Evolutionary conservation across 2,113 vertebrate species (phyloP).

Genomic region (Elephas maximus): DNA sequence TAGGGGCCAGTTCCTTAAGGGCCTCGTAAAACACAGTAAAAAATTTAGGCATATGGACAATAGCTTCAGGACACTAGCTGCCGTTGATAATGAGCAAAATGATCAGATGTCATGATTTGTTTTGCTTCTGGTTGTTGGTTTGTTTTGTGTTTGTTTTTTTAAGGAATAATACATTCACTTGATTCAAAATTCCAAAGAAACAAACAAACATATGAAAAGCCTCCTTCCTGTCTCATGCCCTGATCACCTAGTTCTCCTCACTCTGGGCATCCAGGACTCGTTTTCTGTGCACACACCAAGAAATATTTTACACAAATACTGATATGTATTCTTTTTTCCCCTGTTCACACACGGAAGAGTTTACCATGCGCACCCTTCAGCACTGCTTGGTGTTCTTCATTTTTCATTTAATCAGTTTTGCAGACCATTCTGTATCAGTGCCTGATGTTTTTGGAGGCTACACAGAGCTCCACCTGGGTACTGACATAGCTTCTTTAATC

Average conservation of each 20-base stretch:
- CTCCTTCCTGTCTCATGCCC: background rate
- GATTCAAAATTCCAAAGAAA: background rate
- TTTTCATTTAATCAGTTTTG: background rate
- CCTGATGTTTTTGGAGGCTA: background rate
- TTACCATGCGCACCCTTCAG: background rate
- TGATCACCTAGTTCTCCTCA: background rate
- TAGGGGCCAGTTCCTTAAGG: background rate
- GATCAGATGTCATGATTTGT: background rate
- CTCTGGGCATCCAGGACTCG: background rate
- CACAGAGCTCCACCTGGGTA: accelerated
- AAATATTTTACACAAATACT: background rate
- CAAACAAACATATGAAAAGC: background rate
- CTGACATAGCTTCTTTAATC: background rate
- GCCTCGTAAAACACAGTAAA: background rate
- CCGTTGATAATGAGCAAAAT: background rate
- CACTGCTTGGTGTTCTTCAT: background rate
- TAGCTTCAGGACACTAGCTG: background rate
- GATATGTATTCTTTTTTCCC: background rate
- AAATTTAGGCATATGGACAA: background rate
- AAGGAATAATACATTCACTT: background rate
- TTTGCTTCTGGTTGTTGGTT: background rate
- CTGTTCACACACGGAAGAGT: background rate
- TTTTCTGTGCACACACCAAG: background rate
- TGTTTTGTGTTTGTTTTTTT: background rate
- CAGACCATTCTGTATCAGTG: background rate